These are phyloP conservation scores for Loxodonta africana DNA, from an alignment of 2,113 vertebrate species.

Conservation along the genomic window DNA sequence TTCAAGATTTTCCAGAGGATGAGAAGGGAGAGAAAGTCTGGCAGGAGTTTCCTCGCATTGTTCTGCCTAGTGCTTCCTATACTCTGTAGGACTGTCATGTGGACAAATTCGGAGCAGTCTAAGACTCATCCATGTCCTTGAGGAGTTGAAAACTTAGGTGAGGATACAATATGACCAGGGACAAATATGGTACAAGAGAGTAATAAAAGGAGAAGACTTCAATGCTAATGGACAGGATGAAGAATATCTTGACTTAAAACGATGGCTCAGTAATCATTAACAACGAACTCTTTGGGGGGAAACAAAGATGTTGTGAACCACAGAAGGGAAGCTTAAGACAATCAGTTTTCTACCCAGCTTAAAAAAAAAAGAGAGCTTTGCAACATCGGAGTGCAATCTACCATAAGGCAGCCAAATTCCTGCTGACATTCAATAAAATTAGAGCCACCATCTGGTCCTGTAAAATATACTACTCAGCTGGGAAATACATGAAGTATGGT, in stretches of 20 bases:
- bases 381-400: background rate
- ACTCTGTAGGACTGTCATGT: background rate
- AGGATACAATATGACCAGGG: background rate
- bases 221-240: too few species aligned
- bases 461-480: background rate
- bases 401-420: background rate
- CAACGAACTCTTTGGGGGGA: background rate
- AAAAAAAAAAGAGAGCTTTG: background rate
- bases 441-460: background rate
- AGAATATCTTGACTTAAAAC: too few species aligned
- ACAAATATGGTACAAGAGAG: background rate
- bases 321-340: background rate
- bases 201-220: too few species aligned
- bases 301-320: background rate
- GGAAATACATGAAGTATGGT: background rate
- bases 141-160: background rate
- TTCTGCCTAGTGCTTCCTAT: background rate
- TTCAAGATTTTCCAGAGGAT: background rate
- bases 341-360: background rate
- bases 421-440: background rate
- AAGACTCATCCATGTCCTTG: background rate
- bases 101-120: too few species aligned
- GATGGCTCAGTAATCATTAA: background rate
- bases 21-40: background rate
- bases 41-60: background rate